A percentile compares a stretch with the other conserved stretches of the same genome.
Conservation (phyloP, 1,140 invertebrate species). For the Meloidogyne chitwoodi region DNA sequence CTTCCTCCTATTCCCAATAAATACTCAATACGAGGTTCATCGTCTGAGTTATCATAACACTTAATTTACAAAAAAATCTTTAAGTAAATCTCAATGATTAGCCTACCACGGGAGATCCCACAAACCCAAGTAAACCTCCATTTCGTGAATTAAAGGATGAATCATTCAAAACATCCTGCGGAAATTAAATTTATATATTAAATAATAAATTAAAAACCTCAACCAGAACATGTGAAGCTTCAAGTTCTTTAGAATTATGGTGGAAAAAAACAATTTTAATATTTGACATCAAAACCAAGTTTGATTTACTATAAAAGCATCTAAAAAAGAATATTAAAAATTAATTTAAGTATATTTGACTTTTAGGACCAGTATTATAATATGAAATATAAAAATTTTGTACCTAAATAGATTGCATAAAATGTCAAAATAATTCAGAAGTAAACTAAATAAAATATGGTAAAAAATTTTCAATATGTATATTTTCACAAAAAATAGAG, state of each 20-base stretch:
- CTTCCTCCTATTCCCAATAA: not conserved
- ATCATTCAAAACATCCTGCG: not conserved
- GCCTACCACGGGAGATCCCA: not conserved
- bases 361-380: no score
- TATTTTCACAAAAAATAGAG: no score
- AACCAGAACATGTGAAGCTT: conserved; percentile 1
- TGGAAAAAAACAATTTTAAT: conserved; percentile 13
- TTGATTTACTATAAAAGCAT: not conserved
- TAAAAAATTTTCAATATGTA: no score
- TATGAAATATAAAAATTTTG: not conserved
- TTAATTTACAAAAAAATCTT: not conserved
- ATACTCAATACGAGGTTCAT: not conserved
- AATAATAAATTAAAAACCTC: not conserved
- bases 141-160: not conserved
- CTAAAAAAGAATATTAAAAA: not conserved
- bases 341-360: not conserved
- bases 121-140: not conserved
- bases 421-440: not conserved
- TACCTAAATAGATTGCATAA: not conserved
- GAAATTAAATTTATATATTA: not conserved
- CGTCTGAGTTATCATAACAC: not conserved
- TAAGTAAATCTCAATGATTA: not conserved
- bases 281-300: not conserved
- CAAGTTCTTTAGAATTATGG: not conserved
- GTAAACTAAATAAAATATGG: not conserved